phyloP scores from a whole-genome alignment of 2,888 invertebrate genomes.

The Nysson spinosus region DNA sequence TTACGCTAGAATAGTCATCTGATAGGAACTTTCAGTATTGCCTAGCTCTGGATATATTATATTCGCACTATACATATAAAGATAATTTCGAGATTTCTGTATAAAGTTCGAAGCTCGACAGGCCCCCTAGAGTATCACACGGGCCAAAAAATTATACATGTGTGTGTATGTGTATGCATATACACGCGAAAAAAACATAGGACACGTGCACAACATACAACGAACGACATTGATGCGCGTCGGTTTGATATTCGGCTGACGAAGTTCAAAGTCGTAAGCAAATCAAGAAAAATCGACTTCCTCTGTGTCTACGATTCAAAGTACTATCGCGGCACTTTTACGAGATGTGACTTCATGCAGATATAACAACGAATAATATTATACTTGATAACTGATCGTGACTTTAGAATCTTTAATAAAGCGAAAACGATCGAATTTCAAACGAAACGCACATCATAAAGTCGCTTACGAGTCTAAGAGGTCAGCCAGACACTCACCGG shows the following conservation, averaged over 20 bases:
- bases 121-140: slow-evolving; percentile 76
- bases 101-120: slow-evolving; percentile 57
- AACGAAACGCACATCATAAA: slow-evolving; percentile 25
- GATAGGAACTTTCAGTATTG: slow-evolving; percentile 78
- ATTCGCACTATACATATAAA: slow-evolving; percentile 58
- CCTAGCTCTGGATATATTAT: slow-evolving; percentile 77
- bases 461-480: slow-evolving; percentile 73
- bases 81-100: slow-evolving; percentile 50
- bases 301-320: too few species aligned
- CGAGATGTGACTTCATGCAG: too few species aligned
- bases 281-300: background rate
- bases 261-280: background rate
- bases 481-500: slow-evolving; percentile 77
- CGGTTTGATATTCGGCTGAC: slow-evolving; percentile 48
- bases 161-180: slow-evolving; percentile 30
- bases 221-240: slow-evolving; percentile 39
- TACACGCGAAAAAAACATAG: slow-evolving; percentile 43
- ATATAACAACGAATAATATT: too few species aligned
- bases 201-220: slow-evolving; percentile 58
- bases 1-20: slow-evolving; percentile 74
- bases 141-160: slow-evolving; percentile 67
- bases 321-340: too few species aligned
- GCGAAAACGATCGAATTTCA: slow-evolving; percentile 36
- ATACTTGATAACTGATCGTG: too few species aligned
- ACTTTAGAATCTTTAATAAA: too few species aligned